Evolutionary conservation across 2,888 invertebrate genomes (phyloP).

Genomic region (Acheta domesticus): DNA sequence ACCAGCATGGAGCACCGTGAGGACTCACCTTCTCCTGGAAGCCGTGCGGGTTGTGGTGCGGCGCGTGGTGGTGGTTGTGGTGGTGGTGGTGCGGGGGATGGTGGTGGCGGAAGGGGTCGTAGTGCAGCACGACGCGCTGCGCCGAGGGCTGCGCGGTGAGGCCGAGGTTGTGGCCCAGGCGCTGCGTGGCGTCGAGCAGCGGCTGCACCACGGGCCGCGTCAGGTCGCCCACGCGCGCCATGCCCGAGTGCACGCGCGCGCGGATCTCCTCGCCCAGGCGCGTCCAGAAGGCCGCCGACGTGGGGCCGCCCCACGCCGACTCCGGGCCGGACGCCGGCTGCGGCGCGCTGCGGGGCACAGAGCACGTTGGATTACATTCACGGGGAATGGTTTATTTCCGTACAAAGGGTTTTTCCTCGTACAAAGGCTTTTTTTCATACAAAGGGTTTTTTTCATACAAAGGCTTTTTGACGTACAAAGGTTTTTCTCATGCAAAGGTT

Average conservation of each 20-base stretch:
- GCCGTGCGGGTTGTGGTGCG: constrained; percentile 40
- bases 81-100: neutral
- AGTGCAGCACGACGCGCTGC: neutral
- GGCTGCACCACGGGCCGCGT: constrained; percentile 67
- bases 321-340: neutral
- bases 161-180: constrained; percentile 62
- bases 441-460: no score
- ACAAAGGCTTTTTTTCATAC: no score
- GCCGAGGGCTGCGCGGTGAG: constrained; percentile 47
- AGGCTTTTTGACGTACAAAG: no score
- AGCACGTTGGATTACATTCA: no score
- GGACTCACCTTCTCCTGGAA: constrained; percentile 32
- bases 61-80: constrained; percentile 43
- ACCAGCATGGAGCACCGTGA: no score
- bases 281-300: constrained; percentile 61
- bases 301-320: constrained; percentile 28
- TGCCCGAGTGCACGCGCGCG: constrained; percentile 63
- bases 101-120: neutral
- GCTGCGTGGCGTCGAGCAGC: constrained; percentile 69
- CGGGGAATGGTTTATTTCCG: no score
- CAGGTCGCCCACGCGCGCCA: constrained; percentile 65
- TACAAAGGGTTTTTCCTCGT: no score
- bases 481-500: no score
- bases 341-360: no score
- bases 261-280: constrained; percentile 69